Percentiles rank a stretch among this genome's conserved stretches.
phyloP scores from a whole-genome alignment of 2,797 vertebrate species.

The Anguilla pacifica region DNA sequence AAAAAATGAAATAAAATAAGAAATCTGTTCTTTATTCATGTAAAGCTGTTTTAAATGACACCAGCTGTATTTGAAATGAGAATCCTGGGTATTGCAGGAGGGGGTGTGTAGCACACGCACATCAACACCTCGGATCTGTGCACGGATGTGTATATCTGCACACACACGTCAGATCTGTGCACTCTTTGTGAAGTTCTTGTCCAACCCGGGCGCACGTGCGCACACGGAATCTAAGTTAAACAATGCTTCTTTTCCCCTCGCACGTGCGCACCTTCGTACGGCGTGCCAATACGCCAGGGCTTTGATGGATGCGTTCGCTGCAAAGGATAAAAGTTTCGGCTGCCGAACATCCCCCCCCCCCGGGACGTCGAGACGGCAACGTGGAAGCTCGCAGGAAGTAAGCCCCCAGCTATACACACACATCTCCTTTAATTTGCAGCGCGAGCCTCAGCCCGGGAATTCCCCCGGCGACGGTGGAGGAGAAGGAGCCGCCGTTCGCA shows the following conservation, averaged over 20 bases:
- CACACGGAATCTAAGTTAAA: not conserved
- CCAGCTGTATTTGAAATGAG: not conserved
- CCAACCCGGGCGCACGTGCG: not conserved
- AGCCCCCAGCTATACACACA: constrained; percentile 22
- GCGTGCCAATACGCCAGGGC: not conserved
- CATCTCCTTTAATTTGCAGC: constrained; percentile 31
- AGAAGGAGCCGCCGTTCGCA: not conserved
- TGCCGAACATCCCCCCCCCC: constrained; percentile 3
- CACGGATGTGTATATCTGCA: not conserved
- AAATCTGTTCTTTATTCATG: not conserved
- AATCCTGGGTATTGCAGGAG: not conserved
- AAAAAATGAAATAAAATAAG: not conserved
- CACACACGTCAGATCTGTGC: too few relatives aligned
- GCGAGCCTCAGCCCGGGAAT: constrained; percentile 9
- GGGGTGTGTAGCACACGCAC: not conserved
- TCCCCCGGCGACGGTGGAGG: constrained; percentile 17
- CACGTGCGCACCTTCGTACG: constrained; percentile 11
- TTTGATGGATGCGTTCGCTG: constrained; percentile 13
- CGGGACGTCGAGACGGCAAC: constrained; percentile 19
- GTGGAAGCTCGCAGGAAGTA: constrained; percentile 7
- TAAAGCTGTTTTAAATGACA: not conserved
- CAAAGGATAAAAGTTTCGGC: constrained; percentile 28
- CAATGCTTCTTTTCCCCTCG: not conserved
- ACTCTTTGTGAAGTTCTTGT: not conserved
- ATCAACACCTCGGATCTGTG: not conserved